These are phyloP conservation scores for Rhorus exstirpatorius DNA, from an alignment of 2,888 invertebrate genomes.

Conservation along the genomic window DNA sequence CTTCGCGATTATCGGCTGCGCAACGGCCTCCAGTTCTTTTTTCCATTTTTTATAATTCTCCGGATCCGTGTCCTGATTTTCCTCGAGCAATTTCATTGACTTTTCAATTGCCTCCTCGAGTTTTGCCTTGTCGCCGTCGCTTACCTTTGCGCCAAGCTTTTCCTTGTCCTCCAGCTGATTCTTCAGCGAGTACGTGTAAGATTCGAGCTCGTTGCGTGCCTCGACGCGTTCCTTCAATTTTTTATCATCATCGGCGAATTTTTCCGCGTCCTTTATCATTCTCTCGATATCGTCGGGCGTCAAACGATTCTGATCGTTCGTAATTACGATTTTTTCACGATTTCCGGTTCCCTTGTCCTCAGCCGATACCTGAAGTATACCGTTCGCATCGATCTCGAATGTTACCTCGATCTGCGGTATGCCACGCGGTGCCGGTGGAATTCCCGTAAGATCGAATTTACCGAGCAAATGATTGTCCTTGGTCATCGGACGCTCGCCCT, in stretches of 20 bases:
- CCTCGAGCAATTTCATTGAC: conserved; percentile 99
- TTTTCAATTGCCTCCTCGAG: conserved; percentile 99
- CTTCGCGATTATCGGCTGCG: conserved; percentile 99
- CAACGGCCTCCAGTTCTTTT: conserved; percentile 97
- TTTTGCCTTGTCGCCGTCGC: conserved; percentile 96
- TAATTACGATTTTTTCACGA: conserved; percentile 99
- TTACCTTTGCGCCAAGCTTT: conserved; percentile 96
- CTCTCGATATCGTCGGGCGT: conserved; percentile 99
- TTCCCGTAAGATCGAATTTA: conserved; percentile 99
- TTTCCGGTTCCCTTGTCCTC: conserved; percentile 99
- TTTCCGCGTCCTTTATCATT: conserved; percentile 99
- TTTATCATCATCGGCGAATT: conserved; percentile 99
- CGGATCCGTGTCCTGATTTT: conserved; percentile 96
- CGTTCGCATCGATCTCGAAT: conserved; percentile 97
- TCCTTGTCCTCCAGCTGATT: conserved; percentile 99
- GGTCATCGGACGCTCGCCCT: conserved; percentile 99
- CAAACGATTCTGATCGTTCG: conserved; percentile 98
- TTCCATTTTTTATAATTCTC: conserved; percentile 98
- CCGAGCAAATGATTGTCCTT: conserved; percentile 99
- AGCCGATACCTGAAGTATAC: conserved; percentile 98
- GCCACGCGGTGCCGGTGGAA: conserved; percentile 97
- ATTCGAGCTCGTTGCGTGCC: conserved; percentile 98
- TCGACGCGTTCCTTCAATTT: conserved; percentile 98
- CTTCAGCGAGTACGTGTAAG: conserved; percentile 98
- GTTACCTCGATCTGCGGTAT: conserved; percentile 98